A percentile compares a stretch with the other conserved stretches of the same genome.
These are phyloP conservation scores for Chymomyza caudatula DNA, from an alignment of 2,888 invertebrate species.

Conservation along the genomic window DNA sequence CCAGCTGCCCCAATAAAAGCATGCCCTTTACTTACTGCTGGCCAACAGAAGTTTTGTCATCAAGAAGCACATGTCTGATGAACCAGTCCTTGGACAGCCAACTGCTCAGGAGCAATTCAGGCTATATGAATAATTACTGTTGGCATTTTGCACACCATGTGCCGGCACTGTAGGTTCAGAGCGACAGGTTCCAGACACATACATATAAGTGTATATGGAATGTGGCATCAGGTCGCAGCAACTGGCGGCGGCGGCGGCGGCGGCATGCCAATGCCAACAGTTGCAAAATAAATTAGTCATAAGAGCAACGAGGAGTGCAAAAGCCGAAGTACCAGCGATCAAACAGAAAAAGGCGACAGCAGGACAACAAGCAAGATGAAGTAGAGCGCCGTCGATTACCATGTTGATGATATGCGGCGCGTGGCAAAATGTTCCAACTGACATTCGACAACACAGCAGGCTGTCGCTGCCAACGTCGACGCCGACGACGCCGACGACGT, in stretches of 20 bases:
- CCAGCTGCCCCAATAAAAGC: slow-evolving; percentile 44
- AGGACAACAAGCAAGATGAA: slow-evolving; percentile 32
- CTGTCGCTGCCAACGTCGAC: slow-evolving; percentile 21
- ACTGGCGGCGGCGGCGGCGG: slow-evolving; percentile 14
- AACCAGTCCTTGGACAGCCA: neutral
- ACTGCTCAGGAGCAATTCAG: neutral
- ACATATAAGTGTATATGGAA: neutral
- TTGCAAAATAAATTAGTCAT: slow-evolving; percentile 1
- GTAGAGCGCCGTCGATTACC: slow-evolving; percentile 49
- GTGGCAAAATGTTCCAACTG: slow-evolving; percentile 55
- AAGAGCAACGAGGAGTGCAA: slow-evolving; percentile 16
- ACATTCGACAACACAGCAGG: slow-evolving; percentile 46
- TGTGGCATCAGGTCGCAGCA: neutral
- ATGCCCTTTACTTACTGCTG: no score
- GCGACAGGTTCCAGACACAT: neutral
- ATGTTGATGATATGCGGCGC: slow-evolving; percentile 72
- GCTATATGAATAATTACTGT: neutral
- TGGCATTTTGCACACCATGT: neutral
- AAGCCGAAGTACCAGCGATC: slow-evolving; percentile 25
- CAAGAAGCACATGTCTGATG: neutral
- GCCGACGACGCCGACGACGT: neutral
- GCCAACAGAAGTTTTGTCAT: neutral
- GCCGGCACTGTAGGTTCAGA: neutral
- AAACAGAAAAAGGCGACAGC: slow-evolving; percentile 43
- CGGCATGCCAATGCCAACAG: slow-evolving; percentile 2